These are phyloP conservation scores for Blera fallax DNA, from an alignment of 2,888 invertebrate genomes.

Conservation along the genomic window DNA sequence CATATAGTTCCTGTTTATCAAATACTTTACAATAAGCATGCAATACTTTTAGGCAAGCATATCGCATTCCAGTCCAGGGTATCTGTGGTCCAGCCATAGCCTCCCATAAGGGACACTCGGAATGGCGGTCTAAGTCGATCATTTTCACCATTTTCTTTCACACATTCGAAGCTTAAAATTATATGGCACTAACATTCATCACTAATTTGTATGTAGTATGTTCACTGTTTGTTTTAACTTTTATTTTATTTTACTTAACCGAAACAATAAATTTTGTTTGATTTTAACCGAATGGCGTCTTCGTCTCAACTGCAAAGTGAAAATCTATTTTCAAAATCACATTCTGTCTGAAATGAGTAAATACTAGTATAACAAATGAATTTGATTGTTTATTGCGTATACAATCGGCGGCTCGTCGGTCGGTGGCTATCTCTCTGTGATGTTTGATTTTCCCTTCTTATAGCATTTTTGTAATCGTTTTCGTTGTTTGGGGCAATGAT, in stretches of 20 bases:
- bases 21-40: slow-evolving; percentile 94
- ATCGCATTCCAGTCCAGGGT: slow-evolving; percentile 92
- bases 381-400: slow-evolving; percentile 65
- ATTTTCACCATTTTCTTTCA: slow-evolving; percentile 82
- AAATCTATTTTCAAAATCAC: slow-evolving; percentile 64
- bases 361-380: slow-evolving; percentile 34
- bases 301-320: slow-evolving; percentile 51
- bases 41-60: slow-evolving; percentile 91
- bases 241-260: not conserved
- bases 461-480: slow-evolving; percentile 24
- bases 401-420: slow-evolving; percentile 11
- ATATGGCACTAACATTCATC: not conserved
- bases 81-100: slow-evolving; percentile 83
- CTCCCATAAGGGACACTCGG: slow-evolving; percentile 85
- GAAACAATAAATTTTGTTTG: not conserved
- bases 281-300: slow-evolving; percentile 30
- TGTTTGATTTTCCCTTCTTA: slow-evolving; percentile 52
- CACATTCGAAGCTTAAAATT: slow-evolving; percentile 45
- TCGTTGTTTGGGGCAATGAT: slow-evolving; percentile 31
- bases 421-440: slow-evolving; percentile 42
- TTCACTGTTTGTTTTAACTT: not conserved
- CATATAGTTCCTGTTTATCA: slow-evolving; percentile 89
- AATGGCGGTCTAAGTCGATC: slow-evolving; percentile 86
- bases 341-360: slow-evolving; percentile 53
- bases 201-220: not conserved